Conservation (phyloP, 37 sponge, comb jelly and placozoan species). For the Geodia barretti region DNA sequence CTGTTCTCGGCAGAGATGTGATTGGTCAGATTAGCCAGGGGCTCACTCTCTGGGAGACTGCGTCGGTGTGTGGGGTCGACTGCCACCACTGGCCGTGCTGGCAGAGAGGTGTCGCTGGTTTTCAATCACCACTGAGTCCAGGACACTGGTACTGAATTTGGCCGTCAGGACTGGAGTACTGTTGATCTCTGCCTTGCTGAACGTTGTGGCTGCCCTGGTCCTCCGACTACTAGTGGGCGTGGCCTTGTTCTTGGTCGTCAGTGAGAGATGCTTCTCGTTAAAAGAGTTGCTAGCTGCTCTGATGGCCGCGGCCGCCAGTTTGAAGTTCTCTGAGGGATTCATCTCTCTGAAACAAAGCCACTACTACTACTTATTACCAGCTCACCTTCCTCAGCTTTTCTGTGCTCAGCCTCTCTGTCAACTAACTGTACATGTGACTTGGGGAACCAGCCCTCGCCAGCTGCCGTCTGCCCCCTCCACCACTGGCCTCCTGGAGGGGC, state of each 20-base stretch:
- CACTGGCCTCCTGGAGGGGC: slow-evolving; percentile 51
- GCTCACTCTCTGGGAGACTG: slow-evolving; percentile 13
- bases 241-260: not conserved
- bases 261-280: slow-evolving; percentile 20
- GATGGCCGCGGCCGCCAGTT: slow-evolving; percentile 69
- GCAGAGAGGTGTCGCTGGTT: not conserved
- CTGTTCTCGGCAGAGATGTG: not conserved
- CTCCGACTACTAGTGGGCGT: not conserved
- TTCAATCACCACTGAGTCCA: not conserved
- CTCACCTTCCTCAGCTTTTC: slow-evolving; percentile 39
- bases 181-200: slow-evolving; percentile 58
- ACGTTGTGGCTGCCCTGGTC: slow-evolving; percentile 4
- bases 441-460: slow-evolving; percentile 43
- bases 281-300: slow-evolving; percentile 57
- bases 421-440: slow-evolving; percentile 33
- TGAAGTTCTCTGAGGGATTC: slow-evolving; percentile 31
- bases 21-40: slow-evolving; percentile 11
- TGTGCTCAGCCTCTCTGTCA: slow-evolving; percentile 44
- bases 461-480: slow-evolving; percentile 33
- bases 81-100: not conserved
- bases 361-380: not conserved
- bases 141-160: slow-evolving; percentile 8
- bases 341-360: not conserved
- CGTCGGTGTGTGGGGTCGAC: slow-evolving; percentile 16
- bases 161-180: slow-evolving; percentile 57